Base-by-base conservation (phyloP, 2,797 vertebrate species). In the Notolabrus celidotus region DNA sequence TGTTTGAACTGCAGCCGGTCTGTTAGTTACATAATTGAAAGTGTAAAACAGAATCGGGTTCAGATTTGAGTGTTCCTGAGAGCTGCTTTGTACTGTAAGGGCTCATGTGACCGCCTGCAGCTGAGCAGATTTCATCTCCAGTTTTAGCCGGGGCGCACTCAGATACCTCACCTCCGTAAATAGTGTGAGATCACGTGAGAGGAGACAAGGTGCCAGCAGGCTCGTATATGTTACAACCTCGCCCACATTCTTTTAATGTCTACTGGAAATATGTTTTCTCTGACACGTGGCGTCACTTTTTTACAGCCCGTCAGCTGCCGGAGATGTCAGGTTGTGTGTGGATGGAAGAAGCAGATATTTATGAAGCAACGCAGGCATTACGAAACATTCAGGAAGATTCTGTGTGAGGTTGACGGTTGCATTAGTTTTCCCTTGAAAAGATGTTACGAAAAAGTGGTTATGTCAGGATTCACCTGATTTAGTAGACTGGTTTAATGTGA, bases 211-310 rank as follows among this genome's bases (percentile, higher is more conserved):
- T 80, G 87, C 89, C 89, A 92, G 86, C 59, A 67, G 60, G 66
- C 84, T 86, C 74, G 74, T 63, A 81, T 86, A 87, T 74, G 76
- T 88, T 84, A 70, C 70, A 47, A 82, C 86, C 88, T 83, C 77
- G 77, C 85, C 83, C 85, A 83, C 89, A 91, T 91, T 91, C 76
- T 82, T 76, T 57, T 83, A 71, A 78, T 83, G 78, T 64, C 77
- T 58, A 77, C 87, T 88, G 76, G 70, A 90, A 93, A 93, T 90
- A 91, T 83, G 81, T 72, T 77, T 83, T 71, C 72, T 42, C 61
- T 38, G 67, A 82, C 80, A 77, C 71, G 65, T 85, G 75, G 81
- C 52, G 7, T 50, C 47, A 38, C 15, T 64, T 50, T 66, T 76
- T 70, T 67, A 70, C 29, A 77, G 50, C 61, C 54, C 49, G 77